Conservation (phyloP, 2,888 invertebrate genomes). For the Lobophora halterata region DNA sequence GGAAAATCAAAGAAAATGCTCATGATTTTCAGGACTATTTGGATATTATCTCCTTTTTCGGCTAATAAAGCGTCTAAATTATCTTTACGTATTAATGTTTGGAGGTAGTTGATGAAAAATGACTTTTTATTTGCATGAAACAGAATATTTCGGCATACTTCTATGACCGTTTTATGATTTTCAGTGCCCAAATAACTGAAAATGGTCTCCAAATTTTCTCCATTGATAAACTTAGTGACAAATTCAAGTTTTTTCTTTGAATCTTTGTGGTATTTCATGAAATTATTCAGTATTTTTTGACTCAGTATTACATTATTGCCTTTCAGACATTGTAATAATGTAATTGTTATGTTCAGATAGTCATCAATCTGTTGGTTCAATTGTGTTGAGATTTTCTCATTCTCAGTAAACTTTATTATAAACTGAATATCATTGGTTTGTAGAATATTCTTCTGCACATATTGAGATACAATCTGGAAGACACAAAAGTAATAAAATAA, state of each 20-base stretch:
- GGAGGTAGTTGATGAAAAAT: conserved; percentile 58
- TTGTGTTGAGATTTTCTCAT: conserved; percentile 54
- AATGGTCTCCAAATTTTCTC: conserved; percentile 60
- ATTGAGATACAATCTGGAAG: conserved; percentile 63
- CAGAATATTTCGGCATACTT: conserved; percentile 54
- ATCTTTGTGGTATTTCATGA: conserved; percentile 58
- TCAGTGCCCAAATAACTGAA: conserved; percentile 58
- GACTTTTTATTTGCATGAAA: conserved; percentile 63
- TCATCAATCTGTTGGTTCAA: conserved; percentile 52
- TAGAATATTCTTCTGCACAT: conserved; percentile 51
- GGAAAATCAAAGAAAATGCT: conserved; percentile 61
- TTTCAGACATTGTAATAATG: conserved; percentile 52
- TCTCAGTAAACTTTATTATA: conserved; percentile 58
- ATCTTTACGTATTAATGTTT: conserved; percentile 62
- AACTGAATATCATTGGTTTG: conserved; percentile 45
- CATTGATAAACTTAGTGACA: conserved; percentile 54
- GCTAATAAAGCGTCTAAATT: conserved; percentile 59
- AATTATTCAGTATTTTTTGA: conserved; percentile 49
- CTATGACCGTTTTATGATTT: conserved; percentile 42
- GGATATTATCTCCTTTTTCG: conserved; percentile 70
- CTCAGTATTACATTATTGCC: conserved; percentile 34
- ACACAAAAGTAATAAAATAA: conserved; percentile 6
- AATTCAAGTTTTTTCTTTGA: conserved; percentile 69
- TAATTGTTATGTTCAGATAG: conserved; percentile 50
- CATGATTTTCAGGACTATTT: conserved; percentile 70